Evolutionary conservation across 1,140 invertebrate genomes (phyloP).

Genomic region (Monomorium pharaonis): DNA sequence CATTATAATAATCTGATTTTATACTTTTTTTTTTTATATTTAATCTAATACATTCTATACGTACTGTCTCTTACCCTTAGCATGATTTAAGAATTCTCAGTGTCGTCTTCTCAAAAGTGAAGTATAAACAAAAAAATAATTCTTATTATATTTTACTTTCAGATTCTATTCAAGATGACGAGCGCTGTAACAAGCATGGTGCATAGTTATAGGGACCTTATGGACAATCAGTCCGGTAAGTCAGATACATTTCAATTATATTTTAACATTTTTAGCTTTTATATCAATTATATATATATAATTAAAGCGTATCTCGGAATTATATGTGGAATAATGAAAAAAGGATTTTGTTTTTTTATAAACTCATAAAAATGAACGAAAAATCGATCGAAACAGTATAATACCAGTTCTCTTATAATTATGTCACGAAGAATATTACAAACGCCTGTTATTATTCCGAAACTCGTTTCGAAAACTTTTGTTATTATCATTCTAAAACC

Average conservation of each 20-base stretch:
- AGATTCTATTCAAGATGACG: conserved; percentile 87
- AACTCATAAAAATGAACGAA: not conserved
- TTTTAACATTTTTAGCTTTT: not conserved
- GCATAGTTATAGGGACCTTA: conserved; percentile 91
- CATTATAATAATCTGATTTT: not conserved
- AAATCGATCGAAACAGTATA: not conserved
- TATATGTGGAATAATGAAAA: too few relatives aligned
- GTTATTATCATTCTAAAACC: not conserved
- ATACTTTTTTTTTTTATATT: too few relatives aligned
- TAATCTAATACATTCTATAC: not conserved
- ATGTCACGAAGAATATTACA: not conserved
- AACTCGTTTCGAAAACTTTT: not conserved
- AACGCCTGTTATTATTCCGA: not conserved
- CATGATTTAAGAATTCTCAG: not conserved
- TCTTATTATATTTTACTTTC: conserved; percentile 82
- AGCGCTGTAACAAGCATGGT: conserved; percentile 88
- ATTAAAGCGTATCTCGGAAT: too few relatives aligned
- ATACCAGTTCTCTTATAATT: not conserved
- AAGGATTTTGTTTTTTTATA: too few relatives aligned
- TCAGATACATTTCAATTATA: not conserved
- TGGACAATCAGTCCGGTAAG: conserved; percentile 93
- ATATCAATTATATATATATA: too few relatives aligned
- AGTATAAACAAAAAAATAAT: not conserved
- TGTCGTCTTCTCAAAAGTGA: not conserved
- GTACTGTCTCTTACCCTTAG: not conserved